Base-by-base conservation (phyloP, 2,113 vertebrate species). In the Bujurquina vittata region DNA sequence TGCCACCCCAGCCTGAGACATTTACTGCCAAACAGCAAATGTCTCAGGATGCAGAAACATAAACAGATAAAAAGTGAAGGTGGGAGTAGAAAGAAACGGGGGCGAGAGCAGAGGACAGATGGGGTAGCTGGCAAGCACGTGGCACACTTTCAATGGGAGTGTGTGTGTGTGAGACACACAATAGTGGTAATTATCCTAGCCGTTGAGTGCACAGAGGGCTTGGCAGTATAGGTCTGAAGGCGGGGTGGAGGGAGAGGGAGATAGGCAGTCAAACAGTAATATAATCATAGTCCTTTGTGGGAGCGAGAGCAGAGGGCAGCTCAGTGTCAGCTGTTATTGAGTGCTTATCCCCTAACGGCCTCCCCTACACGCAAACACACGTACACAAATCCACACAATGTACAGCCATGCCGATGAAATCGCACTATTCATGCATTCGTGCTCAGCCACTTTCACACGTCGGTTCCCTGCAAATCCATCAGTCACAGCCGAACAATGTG, bases 251-350 rank as follows among this genome's bases (percentile, higher is more conserved):
- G 81, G 77, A 85, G 72, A 77, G 86, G 77, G 91, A 88, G 87
- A 72, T 89, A 91, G 89, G 86, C 93, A 94, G 95, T 94, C 94
- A 95, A 93, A 95, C 93, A 95, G 94, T 95, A 95, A 95, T 96
- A 95, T 95, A 96, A 96, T 96, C 95, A 95, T 92, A 93, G 93
- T 91, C 92, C 94, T 95, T 96, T 96, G 94, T 96, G 92, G 94
- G 93, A 89, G 92, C 73, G 67, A 92, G 93, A 95, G 93, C 93
- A 95, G 91, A 94, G 95, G 94, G 93, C 94, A 95, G 89, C 89
- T 93, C 92, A 90, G 92, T 96, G 94, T 95, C 95, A 96, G 94
- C 93, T 95, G 94, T 95, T 96, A 95, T 94, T 95, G 93, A 95
- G 93, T 95, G 91, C 93, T 95, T 95, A 95, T 94, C 91, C 94